A percentile compares a stretch with the other conserved stretches of the same genome.
These are phyloP conservation scores for Hoplodrina ambigua DNA, from an alignment of 2,888 invertebrate genomes.

Conservation along the genomic window DNA sequence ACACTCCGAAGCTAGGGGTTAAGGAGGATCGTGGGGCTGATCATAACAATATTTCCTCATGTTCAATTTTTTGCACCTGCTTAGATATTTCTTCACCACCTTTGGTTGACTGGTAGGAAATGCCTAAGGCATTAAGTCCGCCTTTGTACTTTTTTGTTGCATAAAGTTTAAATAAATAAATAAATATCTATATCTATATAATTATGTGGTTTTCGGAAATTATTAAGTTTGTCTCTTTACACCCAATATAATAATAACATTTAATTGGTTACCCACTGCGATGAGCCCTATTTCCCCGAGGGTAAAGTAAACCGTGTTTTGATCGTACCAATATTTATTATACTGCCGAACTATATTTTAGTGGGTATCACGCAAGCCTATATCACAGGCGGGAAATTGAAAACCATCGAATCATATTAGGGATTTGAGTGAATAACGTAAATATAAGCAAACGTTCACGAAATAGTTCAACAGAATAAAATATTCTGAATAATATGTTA, in stretches of 20 bases:
- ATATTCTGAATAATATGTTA: constrained; percentile 71
- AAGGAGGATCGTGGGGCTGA: no score
- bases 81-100: no score
- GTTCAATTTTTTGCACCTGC: no score
- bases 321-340: constrained; percentile 61
- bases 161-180: no score
- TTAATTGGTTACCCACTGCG: constrained; percentile 60
- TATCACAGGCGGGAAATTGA: constrained; percentile 79
- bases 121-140: no score
- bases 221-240: no score
- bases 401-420: constrained; percentile 80
- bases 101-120: no score
- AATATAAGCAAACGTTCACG: constrained; percentile 76
- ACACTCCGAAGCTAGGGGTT: no score
- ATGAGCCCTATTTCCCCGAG: constrained; percentile 56
- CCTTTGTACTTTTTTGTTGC: no score
- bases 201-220: no score
- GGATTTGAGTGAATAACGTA: constrained; percentile 79
- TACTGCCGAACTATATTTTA: constrained; percentile 40
- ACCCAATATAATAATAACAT: constrained; percentile 2
- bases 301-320: constrained; percentile 57
- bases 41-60: no score
- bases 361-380: constrained; percentile 56
- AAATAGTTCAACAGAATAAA: constrained; percentile 76
- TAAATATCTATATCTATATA: no score